Conservation (phyloP, 1,140 invertebrate genomes). For the Propsilocerus akamusi region DNA sequence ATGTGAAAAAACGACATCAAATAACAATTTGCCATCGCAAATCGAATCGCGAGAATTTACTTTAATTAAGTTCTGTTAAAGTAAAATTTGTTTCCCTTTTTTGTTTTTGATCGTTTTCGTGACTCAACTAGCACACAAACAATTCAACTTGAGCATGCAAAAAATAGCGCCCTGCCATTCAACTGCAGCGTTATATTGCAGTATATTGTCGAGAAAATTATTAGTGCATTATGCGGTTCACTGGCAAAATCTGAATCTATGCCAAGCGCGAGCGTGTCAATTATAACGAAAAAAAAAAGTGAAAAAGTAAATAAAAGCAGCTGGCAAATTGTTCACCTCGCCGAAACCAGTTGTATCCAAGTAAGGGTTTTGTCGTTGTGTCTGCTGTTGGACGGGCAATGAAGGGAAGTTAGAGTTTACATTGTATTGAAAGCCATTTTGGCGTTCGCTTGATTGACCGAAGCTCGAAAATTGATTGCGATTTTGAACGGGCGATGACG, state of each 20-base stretch:
- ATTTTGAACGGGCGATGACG: slow-evolving; percentile 10
- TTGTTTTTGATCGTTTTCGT: too few relatives aligned
- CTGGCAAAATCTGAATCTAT: background rate
- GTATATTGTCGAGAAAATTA: background rate
- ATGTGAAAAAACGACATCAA: too few relatives aligned
- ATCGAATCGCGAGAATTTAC: too few relatives aligned
- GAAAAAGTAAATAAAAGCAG: too few relatives aligned
- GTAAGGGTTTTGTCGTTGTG: slow-evolving; percentile 21
- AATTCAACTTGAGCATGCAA: background rate
- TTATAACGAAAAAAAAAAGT: too few relatives aligned
- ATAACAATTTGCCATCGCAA: too few relatives aligned
- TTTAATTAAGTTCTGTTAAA: too few relatives aligned
- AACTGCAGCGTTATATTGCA: background rate
- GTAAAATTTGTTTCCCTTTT: too few relatives aligned
- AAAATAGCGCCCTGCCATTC: background rate
- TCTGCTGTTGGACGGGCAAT: slow-evolving; percentile 20
- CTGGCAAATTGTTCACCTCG: background rate
- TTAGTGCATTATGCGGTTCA: background rate
- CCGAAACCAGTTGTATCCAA: slow-evolving; percentile 10
- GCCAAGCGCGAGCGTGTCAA: background rate
- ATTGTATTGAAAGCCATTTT: slow-evolving; percentile 9
- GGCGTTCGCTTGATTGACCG: slow-evolving; percentile 13
- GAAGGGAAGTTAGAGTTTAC: slow-evolving; percentile 12
- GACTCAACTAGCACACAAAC: background rate
- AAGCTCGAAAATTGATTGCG: slow-evolving; percentile 17